A percentile compares a stretch with the other conserved stretches of the same genome.
Evolutionary conservation across 1,140 invertebrate species (phyloP).

Genomic region (Caenorhabditis elegans): WBcel235 BX284602.5:11537001-11537500

Average conservation of each 20-base stretch:
- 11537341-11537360: neutral
- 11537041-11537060: neutral
- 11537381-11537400: neutral
- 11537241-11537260: neutral
- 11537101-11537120: conserved; percentile 12
- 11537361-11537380: neutral
- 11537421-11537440: neutral
- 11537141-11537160: neutral
- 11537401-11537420: neutral
- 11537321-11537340: neutral
- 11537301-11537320: conserved; percentile 4
- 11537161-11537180: conserved; percentile 10
- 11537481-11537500: neutral
- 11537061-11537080: conserved; percentile 33
- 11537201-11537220: conserved; percentile 2
- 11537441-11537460: neutral
- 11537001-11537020: conserved; percentile 18
- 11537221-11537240: neutral
- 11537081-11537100: conserved; percentile 15
- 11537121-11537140: conserved; percentile 6
- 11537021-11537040: neutral
- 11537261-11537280: neutral
- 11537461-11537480: neutral
- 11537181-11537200: neutral
- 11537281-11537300: conserved; percentile 6